phyloP scores from a whole-genome alignment of 2,113 vertebrate genomes.

The Dicerorhinus sumatrensis region DNA sequence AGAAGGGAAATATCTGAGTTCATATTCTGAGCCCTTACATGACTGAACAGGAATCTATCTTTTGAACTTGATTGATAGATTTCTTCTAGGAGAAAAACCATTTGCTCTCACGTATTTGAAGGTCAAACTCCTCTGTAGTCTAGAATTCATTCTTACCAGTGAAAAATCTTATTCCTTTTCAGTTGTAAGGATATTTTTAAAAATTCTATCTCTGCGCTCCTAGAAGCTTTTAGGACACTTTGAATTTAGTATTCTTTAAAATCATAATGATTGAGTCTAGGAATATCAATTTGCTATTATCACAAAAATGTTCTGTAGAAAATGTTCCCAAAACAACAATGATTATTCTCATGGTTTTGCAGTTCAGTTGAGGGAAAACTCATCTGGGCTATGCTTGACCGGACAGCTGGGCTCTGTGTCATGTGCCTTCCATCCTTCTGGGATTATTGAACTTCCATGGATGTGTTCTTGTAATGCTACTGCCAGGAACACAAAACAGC shows the following conservation, averaged over 20 bases:
- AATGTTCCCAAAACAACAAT: neutral
- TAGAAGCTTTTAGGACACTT: neutral
- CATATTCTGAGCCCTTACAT: neutral
- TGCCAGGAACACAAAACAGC: no score
- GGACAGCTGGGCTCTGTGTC: neutral
- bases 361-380: neutral
- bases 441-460: no score
- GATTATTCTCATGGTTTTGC: neutral
- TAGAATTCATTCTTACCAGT: neutral
- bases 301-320: neutral
- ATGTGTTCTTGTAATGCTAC: fast-evolving
- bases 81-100: neutral
- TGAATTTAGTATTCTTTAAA: neutral
- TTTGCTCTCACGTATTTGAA: neutral
- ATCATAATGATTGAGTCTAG: neutral
- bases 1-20: neutral
- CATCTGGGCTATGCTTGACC: no score
- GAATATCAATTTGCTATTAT: neutral
- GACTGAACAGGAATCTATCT: neutral
- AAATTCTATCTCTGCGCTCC: neutral
- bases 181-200: neutral
- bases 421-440: fast-evolving
- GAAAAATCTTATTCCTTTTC: neutral
- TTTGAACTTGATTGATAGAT: neutral
- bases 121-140: neutral